phyloP scores from a whole-genome alignment of 2,797 vertebrate species.

The Synanceia verrucosa region DNA sequence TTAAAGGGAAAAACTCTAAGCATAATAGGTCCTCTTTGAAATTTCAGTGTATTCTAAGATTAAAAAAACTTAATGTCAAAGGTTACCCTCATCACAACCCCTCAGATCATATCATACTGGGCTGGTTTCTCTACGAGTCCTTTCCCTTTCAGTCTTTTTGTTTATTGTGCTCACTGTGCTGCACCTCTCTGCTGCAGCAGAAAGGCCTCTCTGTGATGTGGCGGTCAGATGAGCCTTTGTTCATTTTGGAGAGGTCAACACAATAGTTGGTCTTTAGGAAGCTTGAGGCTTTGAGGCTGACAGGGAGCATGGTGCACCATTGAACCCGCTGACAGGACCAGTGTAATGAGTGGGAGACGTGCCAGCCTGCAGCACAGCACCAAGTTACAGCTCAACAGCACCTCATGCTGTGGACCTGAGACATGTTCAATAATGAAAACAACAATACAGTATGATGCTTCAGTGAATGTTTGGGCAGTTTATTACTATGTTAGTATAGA shows the following conservation, averaged over 20 bases:
- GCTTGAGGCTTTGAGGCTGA: conserved; percentile 32
- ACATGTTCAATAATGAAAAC: not conserved
- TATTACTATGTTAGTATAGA: too few species aligned
- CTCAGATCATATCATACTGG: not conserved
- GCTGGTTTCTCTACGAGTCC: conserved; percentile 5
- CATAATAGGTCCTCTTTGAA: too few species aligned
- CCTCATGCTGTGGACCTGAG: conserved; percentile 5
- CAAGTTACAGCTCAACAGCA: conserved; percentile 18
- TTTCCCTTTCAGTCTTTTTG: conserved; percentile 45
- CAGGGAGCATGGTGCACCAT: conserved; percentile 54
- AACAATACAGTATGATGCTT: too few species aligned
- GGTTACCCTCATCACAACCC: not conserved
- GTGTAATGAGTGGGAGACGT: conserved; percentile 67
- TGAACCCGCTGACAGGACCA: conserved; percentile 56
- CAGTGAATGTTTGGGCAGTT: too few species aligned
- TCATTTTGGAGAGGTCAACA: conserved; percentile 56
- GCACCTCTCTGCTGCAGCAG: conserved; percentile 48
- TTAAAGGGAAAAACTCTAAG: too few species aligned
- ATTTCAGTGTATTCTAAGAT: not conserved
- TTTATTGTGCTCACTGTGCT: conserved; percentile 52
- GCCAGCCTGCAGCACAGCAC: conserved; percentile 57
- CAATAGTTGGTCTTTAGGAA: conserved; percentile 66
- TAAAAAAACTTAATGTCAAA: not conserved
- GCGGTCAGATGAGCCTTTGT: conserved; percentile 73
- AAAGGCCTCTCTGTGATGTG: conserved; percentile 68